Percentiles rank a stretch among this genome's conserved stretches.
Conservation (phyloP, 2,113 vertebrate species). For the Plectropomus leopardus region DNA sequence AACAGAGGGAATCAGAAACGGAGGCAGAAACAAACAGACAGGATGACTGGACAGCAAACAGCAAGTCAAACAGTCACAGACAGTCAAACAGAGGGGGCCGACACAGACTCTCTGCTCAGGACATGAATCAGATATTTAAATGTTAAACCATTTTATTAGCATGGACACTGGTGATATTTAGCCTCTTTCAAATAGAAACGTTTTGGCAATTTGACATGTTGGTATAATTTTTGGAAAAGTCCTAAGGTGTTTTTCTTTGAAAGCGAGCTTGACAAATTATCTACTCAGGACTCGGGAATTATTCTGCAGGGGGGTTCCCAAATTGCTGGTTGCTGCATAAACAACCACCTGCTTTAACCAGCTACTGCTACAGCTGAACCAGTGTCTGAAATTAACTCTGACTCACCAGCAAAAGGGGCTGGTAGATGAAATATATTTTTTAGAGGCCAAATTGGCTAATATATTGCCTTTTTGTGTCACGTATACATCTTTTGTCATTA, state of each 20-base stretch:
- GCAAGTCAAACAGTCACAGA: constrained; percentile 5
- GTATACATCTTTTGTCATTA: too few relatives aligned
- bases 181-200: neutral
- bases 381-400: too few relatives aligned
- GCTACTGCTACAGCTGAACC: too few relatives aligned
- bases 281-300: neutral
- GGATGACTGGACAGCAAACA: constrained; percentile 8
- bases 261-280: neutral
- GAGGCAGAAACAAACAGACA: constrained; percentile 47
- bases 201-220: neutral
- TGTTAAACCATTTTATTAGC: neutral
- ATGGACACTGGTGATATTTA: neutral
- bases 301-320: neutral
- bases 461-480: too few relatives aligned
- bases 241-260: neutral
- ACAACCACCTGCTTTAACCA: too few relatives aligned
- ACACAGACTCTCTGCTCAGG: neutral
- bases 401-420: too few relatives aligned
- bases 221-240: neutral
- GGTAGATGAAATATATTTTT: too few relatives aligned
- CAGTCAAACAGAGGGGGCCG: neutral
- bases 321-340: too few relatives aligned
- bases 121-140: neutral
- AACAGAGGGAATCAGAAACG: constrained; percentile 33
- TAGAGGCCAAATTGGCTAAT: too few relatives aligned